Base-by-base conservation (phyloP, 2,797 vertebrate genomes). In the Lerista edwardsae region DNA sequence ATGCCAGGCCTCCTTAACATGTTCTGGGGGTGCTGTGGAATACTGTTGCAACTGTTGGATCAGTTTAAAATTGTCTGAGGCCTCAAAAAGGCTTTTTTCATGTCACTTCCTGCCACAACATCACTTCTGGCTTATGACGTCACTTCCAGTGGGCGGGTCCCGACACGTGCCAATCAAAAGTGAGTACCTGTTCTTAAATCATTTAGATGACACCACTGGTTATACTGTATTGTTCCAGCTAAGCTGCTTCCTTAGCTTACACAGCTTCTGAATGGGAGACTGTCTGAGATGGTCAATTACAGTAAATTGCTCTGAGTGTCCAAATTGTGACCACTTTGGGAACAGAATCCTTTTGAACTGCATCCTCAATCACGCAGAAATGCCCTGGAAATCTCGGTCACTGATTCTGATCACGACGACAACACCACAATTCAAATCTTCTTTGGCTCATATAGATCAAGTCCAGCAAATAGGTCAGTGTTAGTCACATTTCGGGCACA, bases 401-500 rank as follows among this genome's bases (percentile, higher is more conserved):
- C 79, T 34, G 9, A 75, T 77, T 41, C 15, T 25, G 41, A 55
- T 79, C 71, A 23, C 64, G 82, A 23, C 64, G 82, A 39, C 36
- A 67, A 67, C 39, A 34, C n/a, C 44, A 23, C 55, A 84, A n/a
- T 68, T 21, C 1, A 31, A 1, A 73, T 47, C 31, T 69, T 55
- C 34, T 91, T 92, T 73, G 75, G 61, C 44, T 2, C 0, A 81
- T 65, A 64, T 71, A 85, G 90, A 76, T 44, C 41, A 41, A 88
- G 59, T 19, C 80, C 84, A 86, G 84, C 81, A 77, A 9, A 78
- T 84, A 41, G 64, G 72, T 88, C 47, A 86, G 80, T 67, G 75
- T 77, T 29, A 90, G 89, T 88, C 93, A n/a, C 27, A 64, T 64
- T 62, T n/a, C n/a, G n/a, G n/a, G n/a, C n/a, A n/a, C n/a, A n/a